Conservation (phyloP, 2,888 invertebrate species). For the Neoitamus cyanurus region DNA sequence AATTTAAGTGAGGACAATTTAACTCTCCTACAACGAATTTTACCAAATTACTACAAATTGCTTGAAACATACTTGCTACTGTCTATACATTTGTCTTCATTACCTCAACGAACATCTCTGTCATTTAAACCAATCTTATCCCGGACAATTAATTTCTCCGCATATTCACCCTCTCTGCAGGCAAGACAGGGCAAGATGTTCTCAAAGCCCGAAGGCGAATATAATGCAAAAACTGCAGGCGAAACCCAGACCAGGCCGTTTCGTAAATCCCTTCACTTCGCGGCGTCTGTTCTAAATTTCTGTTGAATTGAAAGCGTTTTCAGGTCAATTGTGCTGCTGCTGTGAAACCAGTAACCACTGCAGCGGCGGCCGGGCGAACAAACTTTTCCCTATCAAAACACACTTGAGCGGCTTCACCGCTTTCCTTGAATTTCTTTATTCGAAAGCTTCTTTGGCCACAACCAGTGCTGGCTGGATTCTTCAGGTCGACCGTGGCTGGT, state of each 20-base stretch:
- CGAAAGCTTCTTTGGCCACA: neutral
- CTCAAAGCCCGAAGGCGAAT: neutral
- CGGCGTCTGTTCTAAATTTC: neutral
- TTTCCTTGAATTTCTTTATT: constrained; percentile 1
- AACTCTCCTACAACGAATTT: neutral
- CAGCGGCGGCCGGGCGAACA: neutral
- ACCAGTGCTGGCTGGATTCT: neutral
- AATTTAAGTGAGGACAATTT: neutral
- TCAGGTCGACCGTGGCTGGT: neutral
- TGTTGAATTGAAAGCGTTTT: neutral
- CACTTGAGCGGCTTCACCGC: neutral
- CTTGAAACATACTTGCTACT: neutral
- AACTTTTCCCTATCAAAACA: neutral
- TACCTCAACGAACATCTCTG: neutral
- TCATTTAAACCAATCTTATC: neutral
- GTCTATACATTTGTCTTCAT: neutral
- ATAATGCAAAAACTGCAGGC: neutral
- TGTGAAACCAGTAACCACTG: neutral
- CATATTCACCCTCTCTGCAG: neutral
- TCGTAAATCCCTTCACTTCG: neutral
- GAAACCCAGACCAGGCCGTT: neutral
- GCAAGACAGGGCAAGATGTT: neutral
- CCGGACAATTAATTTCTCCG: neutral
- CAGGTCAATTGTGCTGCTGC: neutral
- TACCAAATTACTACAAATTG: neutral